Evolutionary conservation across 2,113 vertebrate genomes (phyloP).

Genomic region (Machaerirhynchus nigripectus): DNA sequence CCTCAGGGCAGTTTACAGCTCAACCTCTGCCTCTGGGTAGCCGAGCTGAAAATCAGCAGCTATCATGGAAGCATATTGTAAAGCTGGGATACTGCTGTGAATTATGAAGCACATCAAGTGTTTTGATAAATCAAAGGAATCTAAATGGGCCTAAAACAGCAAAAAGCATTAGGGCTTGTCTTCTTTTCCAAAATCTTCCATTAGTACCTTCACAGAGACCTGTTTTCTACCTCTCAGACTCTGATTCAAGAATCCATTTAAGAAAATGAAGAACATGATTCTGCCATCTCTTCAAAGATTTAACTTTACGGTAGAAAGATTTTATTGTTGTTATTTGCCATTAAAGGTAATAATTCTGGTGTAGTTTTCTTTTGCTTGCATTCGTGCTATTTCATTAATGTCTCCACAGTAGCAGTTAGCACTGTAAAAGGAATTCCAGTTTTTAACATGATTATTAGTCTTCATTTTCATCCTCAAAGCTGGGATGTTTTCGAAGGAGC

Average conservation of each 20-base stretch:
- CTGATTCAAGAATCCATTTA: not conserved
- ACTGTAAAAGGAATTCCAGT: not conserved
- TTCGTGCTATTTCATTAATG: not conserved
- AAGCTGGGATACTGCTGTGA: not conserved
- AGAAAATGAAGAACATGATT: not conserved
- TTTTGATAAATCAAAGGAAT: constrained; percentile 45
- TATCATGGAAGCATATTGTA: not conserved
- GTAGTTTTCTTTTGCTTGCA: not conserved
- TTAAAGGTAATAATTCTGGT: constrained; percentile 5
- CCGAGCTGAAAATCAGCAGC: not conserved
- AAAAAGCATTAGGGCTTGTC: not conserved
- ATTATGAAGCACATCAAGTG: not conserved
- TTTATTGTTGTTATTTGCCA: not conserved
- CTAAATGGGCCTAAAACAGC: not conserved
- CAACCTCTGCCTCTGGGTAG: constrained; percentile 29
- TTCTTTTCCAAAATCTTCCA: not conserved
- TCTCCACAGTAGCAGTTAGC: not conserved
- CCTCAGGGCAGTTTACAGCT: constrained; percentile 32
- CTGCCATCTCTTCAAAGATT: not conserved
- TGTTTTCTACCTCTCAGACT: not conserved
- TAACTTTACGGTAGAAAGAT: not conserved
- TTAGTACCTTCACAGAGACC: not conserved
- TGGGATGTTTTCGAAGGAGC: not conserved
- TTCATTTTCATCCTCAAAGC: not conserved
- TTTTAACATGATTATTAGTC: constrained; percentile 10